phyloP scores from a whole-genome alignment of 2,113 vertebrate genomes.

The Petaurus breviceps region DNA sequence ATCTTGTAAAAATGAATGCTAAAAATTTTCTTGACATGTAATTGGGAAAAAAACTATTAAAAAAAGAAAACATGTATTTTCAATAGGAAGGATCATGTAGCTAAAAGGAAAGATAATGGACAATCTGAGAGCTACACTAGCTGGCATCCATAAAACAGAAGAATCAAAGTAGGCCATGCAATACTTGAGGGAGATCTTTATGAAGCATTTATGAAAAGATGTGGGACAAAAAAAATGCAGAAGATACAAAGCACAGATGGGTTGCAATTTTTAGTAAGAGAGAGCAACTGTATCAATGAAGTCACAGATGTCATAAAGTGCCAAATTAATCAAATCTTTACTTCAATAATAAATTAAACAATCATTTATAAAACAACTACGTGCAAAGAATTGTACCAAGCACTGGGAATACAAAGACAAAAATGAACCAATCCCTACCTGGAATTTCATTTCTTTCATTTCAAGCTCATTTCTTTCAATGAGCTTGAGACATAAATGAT shows the following conservation, averaged over 20 bases:
- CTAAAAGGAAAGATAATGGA: neutral
- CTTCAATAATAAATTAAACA: neutral
- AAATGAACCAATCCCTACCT: neutral
- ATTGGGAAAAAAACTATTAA: no score
- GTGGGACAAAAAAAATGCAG: neutral
- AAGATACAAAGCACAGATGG: no score
- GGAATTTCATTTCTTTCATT: neutral
- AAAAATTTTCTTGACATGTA: no score
- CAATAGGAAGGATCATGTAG: no score
- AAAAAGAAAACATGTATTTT: no score
- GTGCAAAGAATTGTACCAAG: neutral
- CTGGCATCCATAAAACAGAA: neutral
- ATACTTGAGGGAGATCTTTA: neutral
- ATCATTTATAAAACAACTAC: neutral
- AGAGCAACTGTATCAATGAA: neutral
- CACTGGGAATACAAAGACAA: neutral
- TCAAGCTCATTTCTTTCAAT: neutral
- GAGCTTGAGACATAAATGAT: neutral
- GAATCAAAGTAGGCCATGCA: neutral
- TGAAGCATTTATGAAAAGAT: neutral
- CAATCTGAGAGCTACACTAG: neutral
- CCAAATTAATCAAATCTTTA: neutral
- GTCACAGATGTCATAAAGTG: neutral
- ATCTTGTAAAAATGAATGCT: no score
- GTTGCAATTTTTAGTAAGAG: neutral